These are phyloP conservation scores for Pangasianodon gigas DNA, from an alignment of 2,113 vertebrate species.

Conservation along the genomic window DNA sequence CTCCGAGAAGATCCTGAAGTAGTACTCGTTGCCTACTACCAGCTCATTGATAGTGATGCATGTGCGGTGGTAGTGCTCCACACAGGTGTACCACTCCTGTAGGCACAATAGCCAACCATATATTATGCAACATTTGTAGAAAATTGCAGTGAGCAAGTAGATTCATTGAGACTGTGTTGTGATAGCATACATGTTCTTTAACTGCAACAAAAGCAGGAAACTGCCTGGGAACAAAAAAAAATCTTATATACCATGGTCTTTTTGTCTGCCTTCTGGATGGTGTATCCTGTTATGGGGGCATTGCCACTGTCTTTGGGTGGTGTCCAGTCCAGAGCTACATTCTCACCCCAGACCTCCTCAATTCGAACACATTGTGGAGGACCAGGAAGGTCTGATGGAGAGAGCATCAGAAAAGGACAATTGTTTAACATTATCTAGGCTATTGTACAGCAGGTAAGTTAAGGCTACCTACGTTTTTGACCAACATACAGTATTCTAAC, in stretches of 20 bases:
- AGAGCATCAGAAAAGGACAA: background rate
- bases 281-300: conserved; percentile 91
- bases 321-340: conserved; percentile 90
- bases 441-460: background rate
- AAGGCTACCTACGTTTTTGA: background rate
- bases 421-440: background rate
- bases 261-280: conserved; percentile 98
- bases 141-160: background rate
- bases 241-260: conserved; percentile 87
- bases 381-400: conserved; percentile 84
- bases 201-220: background rate
- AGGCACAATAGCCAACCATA: background rate
- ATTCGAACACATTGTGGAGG: conserved; percentile 87
- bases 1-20: conserved; percentile 91
- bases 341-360: conserved; percentile 93
- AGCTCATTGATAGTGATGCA: conserved; percentile 89
- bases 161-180: background rate
- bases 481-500: background rate
- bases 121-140: background rate
- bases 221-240: background rate
- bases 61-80: conserved; percentile 94
- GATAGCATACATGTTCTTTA: background rate
- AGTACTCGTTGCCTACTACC: conserved; percentile 95
- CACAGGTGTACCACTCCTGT: conserved; percentile 78
- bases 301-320: conserved; percentile 92